phyloP scores from a whole-genome alignment of 2,888 invertebrate species.

The Coecobrya sp. region DNA sequence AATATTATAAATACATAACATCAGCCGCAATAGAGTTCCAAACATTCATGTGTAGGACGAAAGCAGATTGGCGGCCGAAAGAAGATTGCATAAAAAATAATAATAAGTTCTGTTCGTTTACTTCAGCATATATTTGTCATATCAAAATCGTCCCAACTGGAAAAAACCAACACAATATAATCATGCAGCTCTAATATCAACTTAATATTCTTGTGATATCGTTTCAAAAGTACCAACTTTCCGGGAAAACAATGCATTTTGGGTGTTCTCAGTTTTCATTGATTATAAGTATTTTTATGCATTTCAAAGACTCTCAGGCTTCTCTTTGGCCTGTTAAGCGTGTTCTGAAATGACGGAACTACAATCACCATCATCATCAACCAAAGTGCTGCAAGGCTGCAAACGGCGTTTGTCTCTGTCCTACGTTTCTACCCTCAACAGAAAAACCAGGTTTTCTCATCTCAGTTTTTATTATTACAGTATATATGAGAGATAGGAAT shows the following conservation, averaged over 20 bases:
- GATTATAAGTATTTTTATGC: not conserved
- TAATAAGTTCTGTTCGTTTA: too few species aligned
- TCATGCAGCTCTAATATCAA: not conserved
- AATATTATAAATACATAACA: too few species aligned
- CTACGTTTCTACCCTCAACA: not conserved
- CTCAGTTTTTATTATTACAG: slow-evolving; percentile 1
- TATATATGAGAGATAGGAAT: not conserved
- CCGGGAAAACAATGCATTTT: not conserved
- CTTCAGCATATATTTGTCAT: too few species aligned
- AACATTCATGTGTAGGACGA: too few species aligned
- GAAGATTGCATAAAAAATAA: too few species aligned
- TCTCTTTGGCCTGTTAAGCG: not conserved
- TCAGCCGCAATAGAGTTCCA: too few species aligned
- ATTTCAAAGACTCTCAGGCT: not conserved
- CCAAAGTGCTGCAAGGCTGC: not conserved
- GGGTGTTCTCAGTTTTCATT: not conserved
- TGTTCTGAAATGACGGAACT: not conserved
- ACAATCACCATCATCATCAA: not conserved
- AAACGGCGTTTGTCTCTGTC: not conserved
- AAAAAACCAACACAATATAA: not conserved
- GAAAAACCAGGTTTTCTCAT: not conserved
- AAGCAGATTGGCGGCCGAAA: too few species aligned
- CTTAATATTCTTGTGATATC: not conserved
- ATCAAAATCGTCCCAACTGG: too few species aligned
- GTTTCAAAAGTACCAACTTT: not conserved